Conservation (phyloP, 2,888 invertebrate species). For the Vanessa cardui region DNA sequence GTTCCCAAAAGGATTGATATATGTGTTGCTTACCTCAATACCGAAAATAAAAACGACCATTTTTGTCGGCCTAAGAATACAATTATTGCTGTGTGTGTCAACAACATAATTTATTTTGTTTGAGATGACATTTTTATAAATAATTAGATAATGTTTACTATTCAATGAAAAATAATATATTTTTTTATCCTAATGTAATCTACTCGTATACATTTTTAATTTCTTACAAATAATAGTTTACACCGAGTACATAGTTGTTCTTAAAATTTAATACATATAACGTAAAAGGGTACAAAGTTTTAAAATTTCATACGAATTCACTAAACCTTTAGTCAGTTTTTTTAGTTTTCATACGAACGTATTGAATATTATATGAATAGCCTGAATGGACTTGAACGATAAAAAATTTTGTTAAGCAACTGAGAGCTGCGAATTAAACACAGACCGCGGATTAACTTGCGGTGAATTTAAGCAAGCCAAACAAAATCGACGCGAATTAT, state of each 20-base stretch:
- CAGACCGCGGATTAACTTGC: constrained; percentile 20
- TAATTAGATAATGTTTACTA: too few species aligned
- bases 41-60: too few species aligned
- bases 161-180: too few species aligned
- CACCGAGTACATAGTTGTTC: background rate
- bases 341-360: constrained; percentile 19
- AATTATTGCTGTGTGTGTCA: too few species aligned
- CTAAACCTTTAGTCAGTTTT: constrained; percentile 15
- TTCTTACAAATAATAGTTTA: background rate
- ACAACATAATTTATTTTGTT: too few species aligned
- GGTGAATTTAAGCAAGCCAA: constrained; percentile 26
- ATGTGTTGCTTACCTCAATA: too few species aligned
- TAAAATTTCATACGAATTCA: constrained; percentile 21
- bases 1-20: too few species aligned
- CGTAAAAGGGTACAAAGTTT: constrained; percentile 8
- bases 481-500: constrained; percentile 38
- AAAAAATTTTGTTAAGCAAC: constrained; percentile 36
- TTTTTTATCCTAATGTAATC: too few species aligned
- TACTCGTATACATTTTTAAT: too few species aligned
- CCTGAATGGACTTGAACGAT: constrained; percentile 32
- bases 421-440: constrained; percentile 30
- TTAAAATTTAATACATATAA: background rate
- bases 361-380: constrained; percentile 31
- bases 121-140: too few species aligned
- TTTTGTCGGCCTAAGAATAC: too few species aligned